Conservation (phyloP, 2,113 vertebrate genomes). For the Macquaria australasica region DNA sequence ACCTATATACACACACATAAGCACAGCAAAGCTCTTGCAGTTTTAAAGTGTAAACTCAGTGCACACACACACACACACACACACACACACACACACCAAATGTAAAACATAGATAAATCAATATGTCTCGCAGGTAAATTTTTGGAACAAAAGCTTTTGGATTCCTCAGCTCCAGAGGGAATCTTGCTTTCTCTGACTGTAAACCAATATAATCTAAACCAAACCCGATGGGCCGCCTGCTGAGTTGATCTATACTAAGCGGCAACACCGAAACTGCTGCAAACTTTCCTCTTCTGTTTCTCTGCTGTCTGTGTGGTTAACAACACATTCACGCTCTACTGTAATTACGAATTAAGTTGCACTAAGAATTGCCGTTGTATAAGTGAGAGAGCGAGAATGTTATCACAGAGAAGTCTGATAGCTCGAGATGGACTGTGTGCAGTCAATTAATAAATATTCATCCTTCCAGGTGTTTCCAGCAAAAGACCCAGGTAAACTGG, state of each 20-base stretch:
- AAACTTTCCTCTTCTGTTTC: slow-evolving; percentile 4
- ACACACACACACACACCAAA: background rate
- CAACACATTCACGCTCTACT: background rate
- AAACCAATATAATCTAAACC: slow-evolving; percentile 4
- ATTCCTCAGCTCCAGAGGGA: background rate
- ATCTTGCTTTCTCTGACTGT: slow-evolving; percentile 24
- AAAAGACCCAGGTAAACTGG: background rate
- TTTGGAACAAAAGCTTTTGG: slow-evolving; percentile 1
- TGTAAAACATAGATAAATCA: slow-evolving; percentile 2
- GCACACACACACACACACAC: background rate
- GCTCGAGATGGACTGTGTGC: background rate
- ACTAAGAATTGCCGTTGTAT: background rate
- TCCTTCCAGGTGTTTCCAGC: background rate
- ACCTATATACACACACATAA: background rate
- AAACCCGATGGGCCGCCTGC: background rate
- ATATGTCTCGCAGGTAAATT: slow-evolving; percentile 23
- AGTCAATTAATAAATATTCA: slow-evolving; percentile 2
- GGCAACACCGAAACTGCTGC: slow-evolving; percentile 1
- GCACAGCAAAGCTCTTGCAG: no score
- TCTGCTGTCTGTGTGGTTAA: background rate
- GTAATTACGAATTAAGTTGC: background rate
- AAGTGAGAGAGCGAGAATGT: background rate
- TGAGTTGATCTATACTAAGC: slow-evolving; percentile 27
- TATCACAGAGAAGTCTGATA: background rate
- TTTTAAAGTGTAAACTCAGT: background rate